Conservation (phyloP, 2,888 invertebrate species). For the Athalia rosae region DNA sequence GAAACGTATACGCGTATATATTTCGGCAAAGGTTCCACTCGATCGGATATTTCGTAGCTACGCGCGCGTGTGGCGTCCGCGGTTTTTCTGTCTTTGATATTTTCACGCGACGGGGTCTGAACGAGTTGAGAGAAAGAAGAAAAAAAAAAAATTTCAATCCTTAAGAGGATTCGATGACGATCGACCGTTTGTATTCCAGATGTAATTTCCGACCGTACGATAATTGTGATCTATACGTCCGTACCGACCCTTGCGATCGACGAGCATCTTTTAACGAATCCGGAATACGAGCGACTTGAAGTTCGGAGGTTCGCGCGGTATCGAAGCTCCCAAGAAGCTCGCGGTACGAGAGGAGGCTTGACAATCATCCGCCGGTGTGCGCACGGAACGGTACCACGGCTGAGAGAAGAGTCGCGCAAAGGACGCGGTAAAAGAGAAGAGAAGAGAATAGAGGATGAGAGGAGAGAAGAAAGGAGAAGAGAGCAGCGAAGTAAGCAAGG, state of each 20-base stretch:
- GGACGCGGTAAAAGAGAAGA: constrained; percentile 51
- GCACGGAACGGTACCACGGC: constrained; percentile 43
- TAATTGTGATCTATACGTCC: too few species aligned
- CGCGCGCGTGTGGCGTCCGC: too few species aligned
- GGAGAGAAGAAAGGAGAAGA: constrained; percentile 53
- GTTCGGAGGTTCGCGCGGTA: constrained; percentile 20
- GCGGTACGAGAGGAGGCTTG: constrained; percentile 21
- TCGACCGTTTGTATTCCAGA: background rate
- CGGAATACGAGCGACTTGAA: background rate
- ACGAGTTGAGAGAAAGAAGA: too few species aligned
- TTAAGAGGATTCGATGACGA: too few species aligned
- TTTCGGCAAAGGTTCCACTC: background rate
- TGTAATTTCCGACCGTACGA: background rate
- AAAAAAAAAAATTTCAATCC: too few species aligned
- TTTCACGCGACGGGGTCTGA: too few species aligned
- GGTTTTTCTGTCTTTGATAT: too few species aligned
- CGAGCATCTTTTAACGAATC: constrained; percentile 24
- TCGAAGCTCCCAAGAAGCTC: constrained; percentile 1
- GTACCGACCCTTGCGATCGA: background rate
- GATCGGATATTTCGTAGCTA: too few species aligned
- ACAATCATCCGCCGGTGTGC: constrained; percentile 40
- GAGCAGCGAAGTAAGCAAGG: constrained; percentile 36
- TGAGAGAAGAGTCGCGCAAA: constrained; percentile 35
- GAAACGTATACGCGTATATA: too few species aligned
- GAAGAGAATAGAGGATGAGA: constrained; percentile 36